These are phyloP conservation scores for Coenobita brevimanus DNA, from an alignment of 1,140 invertebrate genomes.

Conservation along the genomic window DNA sequence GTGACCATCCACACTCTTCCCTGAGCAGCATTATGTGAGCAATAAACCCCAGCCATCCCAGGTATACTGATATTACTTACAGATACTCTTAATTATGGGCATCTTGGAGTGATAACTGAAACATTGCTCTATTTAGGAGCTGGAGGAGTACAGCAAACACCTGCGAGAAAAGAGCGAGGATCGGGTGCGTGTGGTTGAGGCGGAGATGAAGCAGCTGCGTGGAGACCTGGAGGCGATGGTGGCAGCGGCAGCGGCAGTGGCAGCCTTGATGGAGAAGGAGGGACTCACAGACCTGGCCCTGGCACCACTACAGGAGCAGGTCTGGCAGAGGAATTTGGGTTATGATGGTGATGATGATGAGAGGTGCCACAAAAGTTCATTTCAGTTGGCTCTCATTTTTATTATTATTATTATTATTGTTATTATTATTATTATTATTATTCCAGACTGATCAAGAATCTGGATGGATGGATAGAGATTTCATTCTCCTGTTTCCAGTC, in stretches of 20 bases:
- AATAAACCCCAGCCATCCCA: too few relatives aligned
- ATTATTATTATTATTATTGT: too few relatives aligned
- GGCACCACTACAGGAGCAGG: constrained; percentile 70
- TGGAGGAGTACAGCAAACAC: constrained; percentile 73
- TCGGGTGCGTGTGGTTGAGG: constrained; percentile 72
- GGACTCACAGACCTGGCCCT: constrained; percentile 69
- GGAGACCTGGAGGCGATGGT: constrained; percentile 70
- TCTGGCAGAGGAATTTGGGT: background rate
- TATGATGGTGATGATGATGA: background rate
- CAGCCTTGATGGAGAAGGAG: constrained; percentile 66
- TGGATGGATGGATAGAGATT: too few relatives aligned
- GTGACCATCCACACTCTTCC: too few relatives aligned
- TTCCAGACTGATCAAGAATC: too few relatives aligned
- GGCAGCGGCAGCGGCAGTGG: constrained; percentile 69
- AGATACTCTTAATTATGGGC: too few relatives aligned
- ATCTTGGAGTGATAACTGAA: background rate
- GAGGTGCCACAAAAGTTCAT: background rate
- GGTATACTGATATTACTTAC: too few relatives aligned
- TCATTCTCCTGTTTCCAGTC: too few relatives aligned
- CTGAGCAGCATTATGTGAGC: too few relatives aligned
- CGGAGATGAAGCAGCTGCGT: constrained; percentile 70
- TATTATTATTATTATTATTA: too few relatives aligned
- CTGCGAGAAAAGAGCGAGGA: constrained; percentile 72
- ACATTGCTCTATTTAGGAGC: constrained; percentile 70
- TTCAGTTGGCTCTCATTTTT: background rate